These are phyloP conservation scores for Willowsia nigromaculata DNA, from an alignment of 2,888 invertebrate species.

Conservation along the genomic window DNA sequence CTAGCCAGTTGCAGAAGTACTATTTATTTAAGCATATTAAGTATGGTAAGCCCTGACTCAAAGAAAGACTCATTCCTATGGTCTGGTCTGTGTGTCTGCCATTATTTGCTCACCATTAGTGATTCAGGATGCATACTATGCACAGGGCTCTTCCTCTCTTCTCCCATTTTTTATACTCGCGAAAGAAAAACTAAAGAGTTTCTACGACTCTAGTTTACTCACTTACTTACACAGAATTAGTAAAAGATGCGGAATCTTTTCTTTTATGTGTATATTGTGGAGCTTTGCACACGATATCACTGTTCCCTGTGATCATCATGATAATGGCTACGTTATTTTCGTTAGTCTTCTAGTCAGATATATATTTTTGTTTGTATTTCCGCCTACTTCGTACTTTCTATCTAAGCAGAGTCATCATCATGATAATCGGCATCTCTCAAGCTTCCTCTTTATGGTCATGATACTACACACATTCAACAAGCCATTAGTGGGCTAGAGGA, in stretches of 20 bases:
- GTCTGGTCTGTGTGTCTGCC: not conserved
- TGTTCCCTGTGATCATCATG: not conserved
- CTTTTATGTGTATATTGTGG: not conserved
- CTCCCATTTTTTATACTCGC: not conserved
- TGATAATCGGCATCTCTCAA: not conserved
- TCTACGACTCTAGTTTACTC: not conserved
- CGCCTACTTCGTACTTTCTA: not conserved
- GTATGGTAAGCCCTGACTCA: slow-evolving; percentile 19
- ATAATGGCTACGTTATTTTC: not conserved
- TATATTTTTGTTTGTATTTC: slow-evolving; percentile 33
- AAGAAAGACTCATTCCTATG: not conserved
- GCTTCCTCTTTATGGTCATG: not conserved
- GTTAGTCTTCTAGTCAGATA: not conserved
- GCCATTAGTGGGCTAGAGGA: slow-evolving; percentile 16
- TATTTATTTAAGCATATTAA: slow-evolving; percentile 12
- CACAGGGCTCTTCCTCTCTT: not conserved
- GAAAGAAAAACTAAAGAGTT: not conserved
- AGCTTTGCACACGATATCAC: slow-evolving; percentile 6
- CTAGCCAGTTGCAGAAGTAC: not conserved
- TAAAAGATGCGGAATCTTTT: slow-evolving; percentile 11
- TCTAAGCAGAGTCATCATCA: not conserved
- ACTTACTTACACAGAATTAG: not conserved
- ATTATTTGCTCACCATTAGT: slow-evolving; percentile 46
- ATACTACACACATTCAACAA: not conserved
- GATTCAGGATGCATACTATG: slow-evolving; percentile 11